Percentiles rank a stretch among this genome's conserved stretches.
phyloP scores from a whole-genome alignment of 2,888 invertebrate genomes.

The Brenthis daphne region DNA sequence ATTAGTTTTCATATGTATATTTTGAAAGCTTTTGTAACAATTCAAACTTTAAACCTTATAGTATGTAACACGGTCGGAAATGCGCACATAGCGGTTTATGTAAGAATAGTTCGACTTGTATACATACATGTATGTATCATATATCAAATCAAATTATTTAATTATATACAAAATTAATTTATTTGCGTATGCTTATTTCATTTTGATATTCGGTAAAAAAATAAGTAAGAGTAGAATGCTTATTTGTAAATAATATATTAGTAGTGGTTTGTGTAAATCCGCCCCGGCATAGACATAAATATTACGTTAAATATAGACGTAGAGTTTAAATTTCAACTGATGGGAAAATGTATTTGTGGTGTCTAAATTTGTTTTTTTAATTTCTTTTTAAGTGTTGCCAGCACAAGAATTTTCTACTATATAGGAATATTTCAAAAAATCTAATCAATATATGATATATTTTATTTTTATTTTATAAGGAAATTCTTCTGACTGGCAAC shows the following conservation, averaged over 20 bases:
- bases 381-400: slow-evolving; percentile 11
- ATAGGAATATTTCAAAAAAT: slow-evolving; percentile 1
- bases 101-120: slow-evolving; percentile 9
- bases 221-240: slow-evolving; percentile 55
- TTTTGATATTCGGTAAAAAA: slow-evolving; percentile 5
- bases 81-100: slow-evolving; percentile 29
- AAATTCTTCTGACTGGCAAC: slow-evolving; percentile 22
- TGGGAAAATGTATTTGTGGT: slow-evolving; percentile 10
- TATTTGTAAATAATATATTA: slow-evolving; percentile 70
- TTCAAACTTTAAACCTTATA: slow-evolving; percentile 10
- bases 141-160: neutral
- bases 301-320: slow-evolving; percentile 53
- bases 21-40: slow-evolving; percentile 24
- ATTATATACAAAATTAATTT: neutral
- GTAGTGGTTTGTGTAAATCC: slow-evolving; percentile 74
- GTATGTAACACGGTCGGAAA: slow-evolving; percentile 18
- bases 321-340: slow-evolving; percentile 32
- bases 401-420: neutral
- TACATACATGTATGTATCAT: neutral
- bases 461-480: slow-evolving; percentile 4
- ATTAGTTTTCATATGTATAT: slow-evolving; percentile 32
- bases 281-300: slow-evolving; percentile 53
- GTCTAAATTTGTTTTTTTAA: neutral
- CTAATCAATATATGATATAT: slow-evolving; percentile 6
- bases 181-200: slow-evolving; percentile 6